These are phyloP conservation scores for Pandion haliaetus DNA, from an alignment of 2,113 vertebrate species.

Conservation along the genomic window DNA sequence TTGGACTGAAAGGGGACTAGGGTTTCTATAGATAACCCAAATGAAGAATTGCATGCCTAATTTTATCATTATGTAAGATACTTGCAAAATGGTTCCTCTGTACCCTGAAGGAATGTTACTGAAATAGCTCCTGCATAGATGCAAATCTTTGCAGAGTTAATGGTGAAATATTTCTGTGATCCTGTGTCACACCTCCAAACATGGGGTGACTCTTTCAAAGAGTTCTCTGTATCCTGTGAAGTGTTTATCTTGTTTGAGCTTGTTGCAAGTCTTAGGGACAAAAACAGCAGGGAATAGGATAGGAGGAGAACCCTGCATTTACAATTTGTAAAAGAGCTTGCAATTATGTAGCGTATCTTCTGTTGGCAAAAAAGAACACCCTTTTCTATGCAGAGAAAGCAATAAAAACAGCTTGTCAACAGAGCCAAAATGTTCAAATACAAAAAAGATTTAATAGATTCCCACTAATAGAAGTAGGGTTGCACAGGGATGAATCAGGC, in stretches of 20 bases:
- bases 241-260: not conserved
- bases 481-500: slow-evolving; percentile 1
- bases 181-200: slow-evolving; percentile 17
- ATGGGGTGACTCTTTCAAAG: not conserved
- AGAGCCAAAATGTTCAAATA: not conserved
- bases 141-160: not conserved
- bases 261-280: not conserved
- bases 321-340: not conserved
- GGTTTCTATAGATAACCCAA: slow-evolving; percentile 12
- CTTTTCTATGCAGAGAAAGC: not conserved
- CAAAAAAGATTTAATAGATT: not conserved
- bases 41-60: not conserved
- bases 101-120: not conserved
- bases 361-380: not conserved
- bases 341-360: not conserved
- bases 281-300: not conserved
- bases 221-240: not conserved
- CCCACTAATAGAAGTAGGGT: not conserved
- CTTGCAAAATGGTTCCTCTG: not conserved
- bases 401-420: not conserved
- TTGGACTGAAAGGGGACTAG: slow-evolving; percentile 1
- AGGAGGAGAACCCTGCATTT: not conserved
- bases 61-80: slow-evolving; percentile 26
- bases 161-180: slow-evolving; percentile 30
- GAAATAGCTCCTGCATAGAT: not conserved